phyloP scores from a whole-genome alignment of 2,888 invertebrate species.

The Acrobasis suavella region DNA sequence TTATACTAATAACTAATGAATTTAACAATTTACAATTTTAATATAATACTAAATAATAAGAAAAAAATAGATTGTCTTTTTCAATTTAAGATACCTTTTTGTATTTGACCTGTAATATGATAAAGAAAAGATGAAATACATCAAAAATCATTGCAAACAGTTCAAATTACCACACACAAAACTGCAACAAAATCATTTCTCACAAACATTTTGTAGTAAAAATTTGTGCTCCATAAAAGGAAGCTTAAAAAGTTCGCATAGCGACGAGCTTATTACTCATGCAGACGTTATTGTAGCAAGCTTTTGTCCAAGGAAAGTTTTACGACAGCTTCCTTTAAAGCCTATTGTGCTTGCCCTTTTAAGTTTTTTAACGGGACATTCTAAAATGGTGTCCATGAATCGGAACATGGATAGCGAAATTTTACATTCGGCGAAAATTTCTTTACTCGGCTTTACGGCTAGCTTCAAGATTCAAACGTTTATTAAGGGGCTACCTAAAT shows the following conservation, averaged over 20 bases:
- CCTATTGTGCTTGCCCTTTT: constrained; percentile 15
- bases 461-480: too few species aligned
- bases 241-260: constrained; percentile 9
- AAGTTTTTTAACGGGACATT: not conserved
- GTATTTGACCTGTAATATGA: too few species aligned
- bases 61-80: too few species aligned
- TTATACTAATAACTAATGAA: too few species aligned
- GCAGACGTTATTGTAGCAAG: constrained; percentile 13
- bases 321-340: constrained; percentile 14
- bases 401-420: not conserved
- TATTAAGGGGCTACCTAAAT: too few species aligned
- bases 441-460: too few species aligned
- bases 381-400: not conserved
- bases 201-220: not conserved
- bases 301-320: constrained; percentile 17
- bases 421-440: not conserved
- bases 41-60: too few species aligned
- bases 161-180: too few species aligned
- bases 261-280: constrained; percentile 4
- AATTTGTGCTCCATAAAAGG: constrained; percentile 2
- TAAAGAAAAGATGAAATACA: too few species aligned
- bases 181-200: not conserved
- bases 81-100: too few species aligned
- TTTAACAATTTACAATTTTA: too few species aligned
- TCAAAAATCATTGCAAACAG: too few species aligned